Conservation (phyloP, 2,888 invertebrate genomes). For the Drosophila rellima region DNA sequence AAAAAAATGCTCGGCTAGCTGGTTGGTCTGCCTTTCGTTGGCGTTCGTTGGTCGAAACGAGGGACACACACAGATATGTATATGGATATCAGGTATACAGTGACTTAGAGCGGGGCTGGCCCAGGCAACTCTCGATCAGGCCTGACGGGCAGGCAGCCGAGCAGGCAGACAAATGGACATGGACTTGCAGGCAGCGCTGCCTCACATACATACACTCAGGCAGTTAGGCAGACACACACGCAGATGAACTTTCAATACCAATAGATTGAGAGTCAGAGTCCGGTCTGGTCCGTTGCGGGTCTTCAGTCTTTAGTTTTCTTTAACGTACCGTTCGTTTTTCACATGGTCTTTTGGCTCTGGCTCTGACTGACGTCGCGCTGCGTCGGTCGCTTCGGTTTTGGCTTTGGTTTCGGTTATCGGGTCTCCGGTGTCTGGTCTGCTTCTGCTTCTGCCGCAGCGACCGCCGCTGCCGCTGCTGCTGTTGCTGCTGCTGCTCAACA, state of each 20-base stretch:
- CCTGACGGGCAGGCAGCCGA: conserved; percentile 53
- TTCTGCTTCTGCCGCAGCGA: conserved; percentile 7
- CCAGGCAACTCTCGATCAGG: conserved; percentile 48
- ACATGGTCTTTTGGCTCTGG: conserved; percentile 53
- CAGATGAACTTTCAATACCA: not conserved
- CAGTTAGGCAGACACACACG: conserved; percentile 23
- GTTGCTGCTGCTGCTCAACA: conserved; percentile 75
- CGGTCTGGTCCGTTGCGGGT: conserved; percentile 21
- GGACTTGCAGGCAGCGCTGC: conserved; percentile 43
- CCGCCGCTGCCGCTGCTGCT: conserved; percentile 32
- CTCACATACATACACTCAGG: conserved; percentile 31
- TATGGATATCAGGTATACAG: conserved; percentile 50
- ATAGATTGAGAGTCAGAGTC: conserved; percentile 19
- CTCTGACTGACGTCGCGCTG: conserved; percentile 49
- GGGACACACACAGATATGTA: conserved; percentile 7
- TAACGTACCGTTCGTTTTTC: conserved; percentile 65
- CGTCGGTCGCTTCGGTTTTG: conserved; percentile 47
- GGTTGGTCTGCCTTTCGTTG: conserved; percentile 59
- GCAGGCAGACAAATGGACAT: conserved; percentile 57
- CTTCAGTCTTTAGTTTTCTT: conserved; percentile 53
- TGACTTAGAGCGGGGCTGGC: conserved; percentile 44
- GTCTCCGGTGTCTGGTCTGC: conserved; percentile 32
- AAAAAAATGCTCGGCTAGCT: conserved; percentile 42
- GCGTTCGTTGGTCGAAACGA: conserved; percentile 41
- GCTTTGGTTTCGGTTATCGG: conserved; percentile 49